These are phyloP conservation scores for Anguilla japonica DNA, from an alignment of 2,113 vertebrate genomes.

Conservation along the genomic window DNA sequence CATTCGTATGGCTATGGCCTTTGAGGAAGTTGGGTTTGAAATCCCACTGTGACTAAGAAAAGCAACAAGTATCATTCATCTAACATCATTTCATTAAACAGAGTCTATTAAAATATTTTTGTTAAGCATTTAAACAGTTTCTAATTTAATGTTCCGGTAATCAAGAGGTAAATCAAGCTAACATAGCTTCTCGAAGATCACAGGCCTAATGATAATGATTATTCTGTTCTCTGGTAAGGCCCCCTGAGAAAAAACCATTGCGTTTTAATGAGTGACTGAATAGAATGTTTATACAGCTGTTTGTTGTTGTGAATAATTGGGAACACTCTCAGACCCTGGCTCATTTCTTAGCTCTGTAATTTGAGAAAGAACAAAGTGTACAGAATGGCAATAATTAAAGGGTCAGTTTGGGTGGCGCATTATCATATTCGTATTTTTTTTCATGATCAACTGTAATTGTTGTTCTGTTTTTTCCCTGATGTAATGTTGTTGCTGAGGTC, in stretches of 20 bases:
- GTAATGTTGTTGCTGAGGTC: neutral
- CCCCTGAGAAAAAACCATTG: slow-evolving; percentile 36
- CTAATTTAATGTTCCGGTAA: slow-evolving; percentile 17
- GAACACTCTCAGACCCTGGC: slow-evolving; percentile 39
- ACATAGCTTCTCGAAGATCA: neutral
- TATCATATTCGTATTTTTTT: slow-evolving; percentile 17
- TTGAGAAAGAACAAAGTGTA: slow-evolving; percentile 47
- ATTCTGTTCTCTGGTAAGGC: slow-evolving; percentile 27
- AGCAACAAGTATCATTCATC: slow-evolving; percentile 10
- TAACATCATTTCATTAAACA: neutral
- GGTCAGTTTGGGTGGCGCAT: slow-evolving; percentile 11
- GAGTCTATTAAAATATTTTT: neutral
- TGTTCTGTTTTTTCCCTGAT: neutral
- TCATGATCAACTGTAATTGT: neutral
- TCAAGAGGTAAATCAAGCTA: slow-evolving; percentile 9
- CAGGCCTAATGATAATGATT: slow-evolving; percentile 15
- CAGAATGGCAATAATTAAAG: slow-evolving; percentile 28
- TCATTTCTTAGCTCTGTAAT: slow-evolving; percentile 37
- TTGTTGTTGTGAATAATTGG: slow-evolving; percentile 42
- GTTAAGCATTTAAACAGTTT: slow-evolving; percentile 3
- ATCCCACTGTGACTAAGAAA: slow-evolving; percentile 11
- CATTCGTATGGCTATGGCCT: too few relatives aligned
- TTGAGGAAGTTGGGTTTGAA: neutral
- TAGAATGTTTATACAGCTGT: slow-evolving; percentile 21
- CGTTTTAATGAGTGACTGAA: slow-evolving; percentile 49